Base-by-base conservation (phyloP, 2,888 invertebrate genomes). In the Heliconius erato region DNA sequence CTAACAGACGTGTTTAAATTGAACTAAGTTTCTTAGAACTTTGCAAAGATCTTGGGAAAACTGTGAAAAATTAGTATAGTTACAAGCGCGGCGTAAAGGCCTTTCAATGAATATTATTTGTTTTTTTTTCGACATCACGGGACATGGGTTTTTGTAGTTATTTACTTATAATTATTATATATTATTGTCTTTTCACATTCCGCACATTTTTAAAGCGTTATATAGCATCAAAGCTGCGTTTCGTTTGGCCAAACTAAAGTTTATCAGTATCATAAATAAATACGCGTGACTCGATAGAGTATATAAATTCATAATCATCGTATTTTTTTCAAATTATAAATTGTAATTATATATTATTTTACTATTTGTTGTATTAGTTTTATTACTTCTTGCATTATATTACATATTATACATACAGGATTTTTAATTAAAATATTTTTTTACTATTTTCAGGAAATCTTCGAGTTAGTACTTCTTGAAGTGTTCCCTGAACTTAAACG, bases 401-500 rank as follows among this genome's bases (percentile, higher is more conserved):
- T 40, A 40, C 40, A 35, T 19, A 19, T 16, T 9, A 54, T 26
- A 54, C 4, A 63, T 1, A n/a, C 23, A 54, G 1, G 23, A n/a
- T 63, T 32, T 68, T 59, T 84, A 28, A 26, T 67, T 19, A 44
- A 49, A 68, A 40, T 4, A 26, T 5, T 40, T 78, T 85, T 44
- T 84, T 83, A 84, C 86, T 88, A 82, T 87, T 96, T 96, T 14
- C 94, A 97, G 97, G 97, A 97, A 90, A 92, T 97, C 84, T 95
- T 98, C 85, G 97, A 97, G 92, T 93, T 97, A 77, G 92, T 97
- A 77, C 95, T 97, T 87, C 91, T 97, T 84, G 97, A 97, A 92
- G 96, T 97, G 87, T 97, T 97, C 90, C 97, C 97, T 26, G 97
- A 97, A 94, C 95, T 97, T 86, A 97, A 97, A 85, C 96, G 97